Base-by-base conservation (phyloP, 2,888 invertebrate genomes). In the Priocnemis perturbator region DNA sequence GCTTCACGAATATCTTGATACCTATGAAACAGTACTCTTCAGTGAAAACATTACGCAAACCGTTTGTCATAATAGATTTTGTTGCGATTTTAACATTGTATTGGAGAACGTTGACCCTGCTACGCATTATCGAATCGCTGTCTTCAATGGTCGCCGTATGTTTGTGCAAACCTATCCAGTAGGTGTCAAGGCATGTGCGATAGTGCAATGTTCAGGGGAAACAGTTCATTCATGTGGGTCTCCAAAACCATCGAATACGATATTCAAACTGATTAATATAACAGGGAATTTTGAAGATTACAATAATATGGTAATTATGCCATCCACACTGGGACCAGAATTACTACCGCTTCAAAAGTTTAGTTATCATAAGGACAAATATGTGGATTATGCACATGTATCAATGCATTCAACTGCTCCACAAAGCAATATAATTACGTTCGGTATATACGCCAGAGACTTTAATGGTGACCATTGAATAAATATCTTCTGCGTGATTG, bases 191-290 rank as follows among this genome's bases (percentile, higher is more conserved):
- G 72, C 84, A 0, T 90, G 90, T 68, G 85, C 81, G 0, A 58
- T 90, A 15, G 71, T 88, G 26, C 83, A 86, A 57, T 89, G 88
- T 67, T 64, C 79, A 0, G 81, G 84, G 60, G 76, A 84, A 0
- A 78, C 83, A 0, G 15, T 86, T 0, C 59, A 45, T 1, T 86
- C 88, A 2, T 89, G 88, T 56, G 78, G 74, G 64, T 62, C 64
- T 21, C 58, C 66, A 7, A 15, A 37, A 23, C 52, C 57, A 3
- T 79, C 83, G 0, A 21, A 57, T 3, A 78, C 71, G 0, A 69
- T 47, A 0, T 85, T 87, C 44, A 62, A 52, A 0, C 20, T 30
- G 14, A 70, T 86, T 9, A 60, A 68, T 15, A 81, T 87, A 45
- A 66, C 66, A 15, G 75, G 75, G 21, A 81, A 70, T 0, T 79